These are phyloP conservation scores for Pollenia labialis DNA, from an alignment of 2,888 invertebrate species.

Conservation along the genomic window DNA sequence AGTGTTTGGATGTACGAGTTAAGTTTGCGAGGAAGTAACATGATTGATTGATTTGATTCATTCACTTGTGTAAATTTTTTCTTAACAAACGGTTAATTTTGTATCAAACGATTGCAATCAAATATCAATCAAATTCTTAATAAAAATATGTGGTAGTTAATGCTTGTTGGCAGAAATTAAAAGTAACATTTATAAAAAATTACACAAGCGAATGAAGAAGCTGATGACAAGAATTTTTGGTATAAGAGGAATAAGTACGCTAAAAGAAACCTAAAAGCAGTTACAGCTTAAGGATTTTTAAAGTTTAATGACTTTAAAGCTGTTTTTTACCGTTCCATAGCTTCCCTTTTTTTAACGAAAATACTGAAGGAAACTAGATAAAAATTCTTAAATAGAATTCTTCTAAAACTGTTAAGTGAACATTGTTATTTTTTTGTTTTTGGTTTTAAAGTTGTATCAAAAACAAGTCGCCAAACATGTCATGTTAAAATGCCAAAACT, in stretches of 20 bases:
- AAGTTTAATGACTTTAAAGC: conserved; percentile 39
- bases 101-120: conserved; percentile 63
- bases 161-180: conserved; percentile 63
- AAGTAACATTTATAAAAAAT: conserved; percentile 51
- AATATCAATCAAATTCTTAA: conserved; percentile 63
- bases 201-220: conserved; percentile 25
- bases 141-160: conserved; percentile 57
- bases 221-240: conserved; percentile 47
- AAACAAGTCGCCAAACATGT: conserved; percentile 74
- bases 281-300: conserved; percentile 11
- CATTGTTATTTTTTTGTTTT: conserved; percentile 34
- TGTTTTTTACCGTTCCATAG: conserved; percentile 34
- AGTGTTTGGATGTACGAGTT: not conserved
- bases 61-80: conserved; percentile 68
- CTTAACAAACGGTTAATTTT: conserved; percentile 67
- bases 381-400: conserved; percentile 15
- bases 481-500: conserved; percentile 75
- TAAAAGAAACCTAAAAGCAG: conserved; percentile 26
- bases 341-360: conserved; percentile 39
- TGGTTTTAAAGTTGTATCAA: conserved; percentile 50
- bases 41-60: conserved; percentile 73
- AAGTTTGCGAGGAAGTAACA: conserved; percentile 61
- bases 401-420: not conserved
- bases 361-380: not conserved
- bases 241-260: not conserved